Percentiles rank a stretch among this genome's conserved stretches.
These are phyloP conservation scores for Drosophila kanapiae DNA, from an alignment of 1,140 invertebrate genomes.

Conservation along the genomic window DNA sequence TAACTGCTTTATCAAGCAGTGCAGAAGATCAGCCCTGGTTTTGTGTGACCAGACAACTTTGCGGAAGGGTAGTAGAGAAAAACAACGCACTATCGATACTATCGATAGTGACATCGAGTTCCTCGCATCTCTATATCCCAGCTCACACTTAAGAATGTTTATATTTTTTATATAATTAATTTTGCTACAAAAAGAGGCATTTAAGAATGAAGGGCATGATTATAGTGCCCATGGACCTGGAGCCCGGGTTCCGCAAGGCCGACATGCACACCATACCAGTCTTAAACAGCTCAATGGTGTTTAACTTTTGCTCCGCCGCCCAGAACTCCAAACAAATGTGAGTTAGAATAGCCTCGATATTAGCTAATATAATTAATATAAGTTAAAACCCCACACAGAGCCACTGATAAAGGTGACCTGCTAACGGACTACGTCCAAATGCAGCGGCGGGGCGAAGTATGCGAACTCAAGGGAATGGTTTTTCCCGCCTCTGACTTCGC, in stretches of 20 bases:
- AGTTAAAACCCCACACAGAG: conserved; percentile 12
- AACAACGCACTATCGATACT: not conserved
- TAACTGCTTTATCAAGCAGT: conserved; percentile 1
- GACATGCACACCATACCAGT: conserved; percentile 68
- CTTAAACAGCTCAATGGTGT: conserved; percentile 67
- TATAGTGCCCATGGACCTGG: conserved; percentile 76
- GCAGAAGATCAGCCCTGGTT: not conserved
- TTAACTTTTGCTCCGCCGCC: conserved; percentile 49
- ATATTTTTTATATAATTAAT: not conserved
- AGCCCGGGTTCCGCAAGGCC: conserved; percentile 74
- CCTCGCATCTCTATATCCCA: not conserved
- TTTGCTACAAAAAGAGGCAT: not conserved
- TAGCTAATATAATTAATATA: not conserved
- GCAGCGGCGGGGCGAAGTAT: conserved; percentile 45
- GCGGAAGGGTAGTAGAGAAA: too few species aligned
- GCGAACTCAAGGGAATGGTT: conserved; percentile 63
- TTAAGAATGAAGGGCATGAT: conserved; percentile 61
- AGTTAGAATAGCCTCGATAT: not conserved
- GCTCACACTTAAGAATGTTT: not conserved
- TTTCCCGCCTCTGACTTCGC: conserved; percentile 58
- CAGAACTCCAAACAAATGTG: conserved; percentile 58
- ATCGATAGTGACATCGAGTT: not conserved
- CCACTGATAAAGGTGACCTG: conserved; percentile 58
- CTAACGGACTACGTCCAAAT: conserved; percentile 76
- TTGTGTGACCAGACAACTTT: not conserved